Conservation (phyloP, 2,797 vertebrate genomes). For the Eulemur rubriventer region DNA sequence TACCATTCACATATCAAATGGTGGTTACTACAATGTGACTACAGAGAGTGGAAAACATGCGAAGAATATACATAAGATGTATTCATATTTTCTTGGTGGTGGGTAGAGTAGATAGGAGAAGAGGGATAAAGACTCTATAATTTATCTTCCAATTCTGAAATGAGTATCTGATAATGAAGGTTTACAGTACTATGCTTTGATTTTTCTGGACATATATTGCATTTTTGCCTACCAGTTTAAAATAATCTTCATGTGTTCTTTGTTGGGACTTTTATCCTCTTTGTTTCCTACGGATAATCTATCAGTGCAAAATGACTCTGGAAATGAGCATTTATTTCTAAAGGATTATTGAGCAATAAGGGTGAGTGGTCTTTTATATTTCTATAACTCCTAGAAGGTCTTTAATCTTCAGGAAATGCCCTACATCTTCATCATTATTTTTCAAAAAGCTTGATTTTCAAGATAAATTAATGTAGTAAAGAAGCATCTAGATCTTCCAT, state of each 20-base stretch:
- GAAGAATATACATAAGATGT: neutral
- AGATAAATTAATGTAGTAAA: neutral
- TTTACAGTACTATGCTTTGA: neutral
- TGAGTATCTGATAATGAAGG: slow-evolving; percentile 17
- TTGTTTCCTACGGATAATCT: neutral
- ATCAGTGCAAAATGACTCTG: slow-evolving; percentile 26
- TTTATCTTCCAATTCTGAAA: neutral
- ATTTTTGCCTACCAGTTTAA: slow-evolving; percentile 25
- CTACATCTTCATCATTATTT: neutral
- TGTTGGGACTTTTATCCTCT: slow-evolving; percentile 19
- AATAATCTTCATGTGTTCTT: slow-evolving; percentile 24
- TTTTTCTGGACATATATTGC: neutral
- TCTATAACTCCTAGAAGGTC: neutral
- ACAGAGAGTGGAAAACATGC: neutral
- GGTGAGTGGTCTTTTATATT: neutral
- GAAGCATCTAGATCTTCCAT: neutral
- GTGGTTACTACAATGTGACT: neutral
- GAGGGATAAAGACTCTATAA: neutral
- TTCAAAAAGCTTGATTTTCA: neutral
- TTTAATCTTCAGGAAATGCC: slow-evolving; percentile 19
- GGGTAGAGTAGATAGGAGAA: neutral
- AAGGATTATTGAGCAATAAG: slow-evolving; percentile 12
- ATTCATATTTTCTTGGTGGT: neutral
- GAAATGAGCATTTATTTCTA: slow-evolving; percentile 42
- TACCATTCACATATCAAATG: neutral